A percentile compares a stretch with the other conserved stretches of the same genome.
Evolutionary conservation across 2,797 vertebrate species (phyloP).

Genomic region (Antrozous pallidus): DNA sequence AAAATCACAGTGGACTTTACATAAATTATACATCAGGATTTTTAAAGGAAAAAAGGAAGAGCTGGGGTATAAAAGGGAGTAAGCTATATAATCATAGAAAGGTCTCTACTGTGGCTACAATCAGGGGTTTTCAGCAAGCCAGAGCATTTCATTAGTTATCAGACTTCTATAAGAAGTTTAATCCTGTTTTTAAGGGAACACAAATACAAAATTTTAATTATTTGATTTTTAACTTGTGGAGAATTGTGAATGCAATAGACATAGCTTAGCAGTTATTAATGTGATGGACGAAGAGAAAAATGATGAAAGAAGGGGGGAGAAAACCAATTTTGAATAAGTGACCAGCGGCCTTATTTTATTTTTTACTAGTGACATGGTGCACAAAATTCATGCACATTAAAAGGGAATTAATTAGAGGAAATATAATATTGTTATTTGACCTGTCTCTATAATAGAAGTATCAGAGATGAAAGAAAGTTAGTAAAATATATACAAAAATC

Average conservation of each 20-base stretch:
- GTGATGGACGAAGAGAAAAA: not conserved
- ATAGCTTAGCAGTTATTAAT: slow-evolving; percentile 18
- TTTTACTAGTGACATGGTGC: too few species aligned
- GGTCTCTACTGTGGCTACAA: not conserved
- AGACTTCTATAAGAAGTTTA: slow-evolving; percentile 16
- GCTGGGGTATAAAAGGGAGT: not conserved
- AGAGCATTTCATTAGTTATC: not conserved
- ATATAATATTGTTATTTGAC: too few species aligned
- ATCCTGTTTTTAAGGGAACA: not conserved
- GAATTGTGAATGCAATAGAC: not conserved
- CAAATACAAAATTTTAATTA: not conserved
- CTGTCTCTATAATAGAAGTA: too few species aligned
- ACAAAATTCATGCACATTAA: too few species aligned
- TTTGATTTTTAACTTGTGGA: slow-evolving; percentile 21
- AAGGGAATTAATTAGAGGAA: too few species aligned
- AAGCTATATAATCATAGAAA: slow-evolving; percentile 13
- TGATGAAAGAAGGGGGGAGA: not conserved
- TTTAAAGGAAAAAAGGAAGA: not conserved
- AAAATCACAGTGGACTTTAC: not conserved
- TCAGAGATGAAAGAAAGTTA: too few species aligned
- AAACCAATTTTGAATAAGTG: not conserved
- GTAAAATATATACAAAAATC: too few species aligned
- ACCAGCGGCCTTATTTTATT: too few species aligned
- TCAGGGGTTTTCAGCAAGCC: not conserved
- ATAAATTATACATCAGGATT: slow-evolving; percentile 14